Conservation (phyloP, 2,888 invertebrate species). For the Dynastes hyllus region DNA sequence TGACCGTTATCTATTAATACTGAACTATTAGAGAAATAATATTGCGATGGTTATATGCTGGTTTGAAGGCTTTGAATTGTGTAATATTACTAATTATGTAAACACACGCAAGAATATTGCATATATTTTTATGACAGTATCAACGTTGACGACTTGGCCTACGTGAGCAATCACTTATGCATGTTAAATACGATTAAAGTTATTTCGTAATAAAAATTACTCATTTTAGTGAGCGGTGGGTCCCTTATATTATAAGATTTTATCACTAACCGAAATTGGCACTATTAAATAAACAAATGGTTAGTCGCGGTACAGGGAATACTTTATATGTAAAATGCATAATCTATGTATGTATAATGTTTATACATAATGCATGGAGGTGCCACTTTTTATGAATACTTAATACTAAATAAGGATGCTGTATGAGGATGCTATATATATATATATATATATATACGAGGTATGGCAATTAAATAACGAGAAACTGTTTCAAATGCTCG, state of each 20-base stretch:
- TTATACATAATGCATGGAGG: not conserved
- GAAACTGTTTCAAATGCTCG: no score
- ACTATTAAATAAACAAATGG: not conserved
- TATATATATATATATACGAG: no score
- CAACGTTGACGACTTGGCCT: not conserved
- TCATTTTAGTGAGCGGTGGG: not conserved
- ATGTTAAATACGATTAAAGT: not conserved
- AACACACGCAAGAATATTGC: not conserved
- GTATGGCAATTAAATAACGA: no score
- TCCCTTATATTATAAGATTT: not conserved
- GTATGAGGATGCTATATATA: no score
- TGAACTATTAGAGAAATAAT: not conserved
- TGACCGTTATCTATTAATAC: not conserved
- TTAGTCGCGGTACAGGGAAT: not conserved
- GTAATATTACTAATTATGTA: slow-evolving; percentile 4
- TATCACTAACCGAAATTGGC: not conserved
- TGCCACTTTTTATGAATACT: not conserved
- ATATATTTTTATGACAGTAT: slow-evolving; percentile 2
- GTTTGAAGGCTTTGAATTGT: not conserved
- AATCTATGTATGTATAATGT: not conserved
- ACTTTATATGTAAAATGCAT: not conserved
- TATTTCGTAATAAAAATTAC: slow-evolving; percentile 14
- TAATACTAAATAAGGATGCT: no score
- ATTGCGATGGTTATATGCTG: not conserved
- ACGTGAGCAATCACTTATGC: not conserved